Percentiles rank a stretch among this genome's conserved stretches.
These are phyloP conservation scores for Halichoeres trimaculatus DNA, from an alignment of 2,113 vertebrate species.

Conservation along the genomic window DNA sequence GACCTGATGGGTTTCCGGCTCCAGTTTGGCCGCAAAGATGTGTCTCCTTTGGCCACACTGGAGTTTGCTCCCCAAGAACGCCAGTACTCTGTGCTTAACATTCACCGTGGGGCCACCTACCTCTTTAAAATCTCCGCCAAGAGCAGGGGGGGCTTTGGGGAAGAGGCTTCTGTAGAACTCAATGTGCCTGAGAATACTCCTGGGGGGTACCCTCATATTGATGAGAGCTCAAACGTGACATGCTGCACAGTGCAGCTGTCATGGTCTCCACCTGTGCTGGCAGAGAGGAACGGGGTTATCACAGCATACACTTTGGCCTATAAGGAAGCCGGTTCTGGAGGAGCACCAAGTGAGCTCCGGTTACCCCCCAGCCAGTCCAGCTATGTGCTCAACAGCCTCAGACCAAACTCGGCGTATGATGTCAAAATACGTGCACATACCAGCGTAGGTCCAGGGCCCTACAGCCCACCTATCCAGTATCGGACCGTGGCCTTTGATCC, in stretches of 20 bases:
- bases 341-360: conserved; percentile 86
- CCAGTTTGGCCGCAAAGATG: conserved; percentile 92
- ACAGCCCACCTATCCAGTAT: conserved; percentile 97
- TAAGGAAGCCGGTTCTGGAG: conserved; percentile 84
- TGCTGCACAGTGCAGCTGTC: conserved; percentile 91
- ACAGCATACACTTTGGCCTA: conserved; percentile 96
- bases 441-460: conserved; percentile 96
- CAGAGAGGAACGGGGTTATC: conserved; percentile 93
- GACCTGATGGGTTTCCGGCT: conserved; percentile 93
- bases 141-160: conserved; percentile 91
- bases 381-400: conserved; percentile 93
- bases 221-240: conserved; percentile 88
- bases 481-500: conserved; percentile 93
- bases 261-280: conserved; percentile 94
- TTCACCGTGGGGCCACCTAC: conserved; percentile 93
- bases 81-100: conserved; percentile 85
- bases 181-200: conserved; percentile 90
- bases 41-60: conserved; percentile 87
- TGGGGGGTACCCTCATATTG: conserved; percentile 92
- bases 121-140: conserved; percentile 94
- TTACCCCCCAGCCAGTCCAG: conserved; percentile 87
- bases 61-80: conserved; percentile 89
- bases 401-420: conserved; percentile 94
- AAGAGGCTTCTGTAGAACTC: conserved; percentile 88
- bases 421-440: conserved; percentile 99